Evolutionary conservation across 2,797 vertebrate species (phyloP).

Genomic region (Bovichtus variegatus): DNA sequence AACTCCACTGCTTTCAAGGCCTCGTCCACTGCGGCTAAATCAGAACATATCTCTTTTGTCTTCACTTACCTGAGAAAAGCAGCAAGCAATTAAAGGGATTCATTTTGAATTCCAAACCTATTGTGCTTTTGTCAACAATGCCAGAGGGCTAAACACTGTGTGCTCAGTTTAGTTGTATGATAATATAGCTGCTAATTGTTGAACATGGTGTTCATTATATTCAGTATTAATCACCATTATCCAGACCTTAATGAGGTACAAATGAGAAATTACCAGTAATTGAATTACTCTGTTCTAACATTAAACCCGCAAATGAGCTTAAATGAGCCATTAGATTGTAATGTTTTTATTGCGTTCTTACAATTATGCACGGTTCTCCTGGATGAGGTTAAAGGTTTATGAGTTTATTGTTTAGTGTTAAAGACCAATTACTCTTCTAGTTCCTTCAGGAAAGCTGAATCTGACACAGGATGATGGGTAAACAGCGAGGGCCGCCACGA

Average conservation of each 20-base stretch:
- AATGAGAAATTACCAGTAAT: constrained; percentile 3
- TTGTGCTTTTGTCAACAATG: constrained; percentile 14
- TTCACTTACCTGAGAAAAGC: not conserved
- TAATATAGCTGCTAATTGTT: not conserved
- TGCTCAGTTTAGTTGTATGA: constrained; percentile 10
- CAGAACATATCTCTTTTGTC: not conserved
- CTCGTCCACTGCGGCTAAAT: not conserved
- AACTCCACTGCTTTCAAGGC: not conserved
- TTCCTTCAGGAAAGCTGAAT: not conserved
- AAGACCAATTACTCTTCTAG: not conserved
- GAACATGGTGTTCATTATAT: not conserved
- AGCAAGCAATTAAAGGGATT: not conserved
- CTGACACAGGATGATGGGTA: not conserved
- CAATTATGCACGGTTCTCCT: not conserved
- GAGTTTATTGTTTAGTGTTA: not conserved
- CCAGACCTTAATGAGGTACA: not conserved
- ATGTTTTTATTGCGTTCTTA: constrained; percentile 1
- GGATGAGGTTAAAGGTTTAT: not conserved
- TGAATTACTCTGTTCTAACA: not conserved
- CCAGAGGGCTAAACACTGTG: constrained; percentile 17
- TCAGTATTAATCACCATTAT: constrained; percentile 7
- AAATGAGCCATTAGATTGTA: not conserved
- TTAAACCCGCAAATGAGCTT: constrained; percentile 15
- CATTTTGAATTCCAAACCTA: constrained; percentile 12
- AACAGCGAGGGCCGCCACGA: rapidly evolving